Evolutionary conservation across 2,888 invertebrate genomes (phyloP).

Genomic region (Villa cingulata): DNA sequence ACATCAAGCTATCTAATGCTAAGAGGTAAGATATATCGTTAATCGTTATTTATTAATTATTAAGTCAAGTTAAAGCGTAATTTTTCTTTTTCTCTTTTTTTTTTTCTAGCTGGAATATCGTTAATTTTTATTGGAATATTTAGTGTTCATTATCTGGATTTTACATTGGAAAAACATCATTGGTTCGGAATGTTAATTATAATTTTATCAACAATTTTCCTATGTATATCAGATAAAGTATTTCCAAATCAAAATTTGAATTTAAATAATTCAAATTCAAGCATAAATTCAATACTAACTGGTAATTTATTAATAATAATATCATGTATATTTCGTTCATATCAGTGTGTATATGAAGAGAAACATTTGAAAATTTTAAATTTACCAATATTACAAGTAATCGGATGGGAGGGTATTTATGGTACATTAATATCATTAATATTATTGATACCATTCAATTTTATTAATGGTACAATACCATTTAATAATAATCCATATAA

Average conservation of each 20-base stretch:
- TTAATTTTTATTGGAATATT: conserved; percentile 81
- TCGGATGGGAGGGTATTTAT: conserved; percentile 86
- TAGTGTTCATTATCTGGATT: conserved; percentile 54
- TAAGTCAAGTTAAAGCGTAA: too few relatives aligned
- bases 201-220: conserved; percentile 54
- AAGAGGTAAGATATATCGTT: conserved; percentile 43
- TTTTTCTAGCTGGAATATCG: conserved; percentile 48
- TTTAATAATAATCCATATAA: conserved; percentile 61
- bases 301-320: conserved; percentile 63
- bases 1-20: conserved; percentile 96
- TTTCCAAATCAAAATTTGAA: too few relatives aligned
- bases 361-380: conserved; percentile 72
- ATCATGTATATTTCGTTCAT: conserved; percentile 68
- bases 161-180: conserved; percentile 50
- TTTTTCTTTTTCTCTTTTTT: not conserved
- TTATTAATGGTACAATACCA: conserved; percentile 56
- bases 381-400: conserved; percentile 79
- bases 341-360: conserved; percentile 92
- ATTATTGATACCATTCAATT: conserved; percentile 68
- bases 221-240: conserved; percentile 66
- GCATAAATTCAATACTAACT: conserved; percentile 60
- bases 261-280: conserved; percentile 16
- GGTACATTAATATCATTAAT: conserved; percentile 50
- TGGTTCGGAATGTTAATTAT: conserved; percentile 66
- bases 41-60: not conserved